Evolutionary conservation across 1,140 invertebrate species (phyloP).

Genomic region (Brachionus plicatilis): DNA sequence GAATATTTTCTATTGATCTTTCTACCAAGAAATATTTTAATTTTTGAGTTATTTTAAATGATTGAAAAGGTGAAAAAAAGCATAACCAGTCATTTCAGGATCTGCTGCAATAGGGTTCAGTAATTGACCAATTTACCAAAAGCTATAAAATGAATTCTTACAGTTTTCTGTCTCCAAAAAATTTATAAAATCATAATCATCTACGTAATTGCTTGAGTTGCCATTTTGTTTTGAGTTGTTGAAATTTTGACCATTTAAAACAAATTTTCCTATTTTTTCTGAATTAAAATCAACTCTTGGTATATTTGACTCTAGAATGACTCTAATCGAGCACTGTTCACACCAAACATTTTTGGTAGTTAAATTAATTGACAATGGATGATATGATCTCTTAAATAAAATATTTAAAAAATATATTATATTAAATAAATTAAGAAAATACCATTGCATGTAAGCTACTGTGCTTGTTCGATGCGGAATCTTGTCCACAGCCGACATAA

Average conservation of each 20-base stretch:
- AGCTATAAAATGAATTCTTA: neutral
- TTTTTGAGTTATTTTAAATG: no score
- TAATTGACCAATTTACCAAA: no score
- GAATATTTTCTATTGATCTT: no score
- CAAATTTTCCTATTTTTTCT: neutral
- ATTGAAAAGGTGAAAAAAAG: no score
- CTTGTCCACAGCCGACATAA: conserved; percentile 34
- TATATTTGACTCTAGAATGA: conserved; percentile 6
- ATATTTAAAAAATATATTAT: neutral
- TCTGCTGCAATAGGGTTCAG: no score
- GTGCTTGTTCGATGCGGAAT: neutral
- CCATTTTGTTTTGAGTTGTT: no score
- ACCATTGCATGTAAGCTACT: conserved; percentile 24
- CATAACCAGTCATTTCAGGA: no score
- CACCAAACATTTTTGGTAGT: conserved; percentile 39
- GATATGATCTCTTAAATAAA: conserved; percentile 22
- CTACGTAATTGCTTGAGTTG: neutral
- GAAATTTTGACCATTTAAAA: neutral
- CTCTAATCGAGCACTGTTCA: neutral
- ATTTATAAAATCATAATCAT: conserved; percentile 5
- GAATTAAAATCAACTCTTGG: neutral
- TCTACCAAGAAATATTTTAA: no score
- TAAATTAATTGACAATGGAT: conserved; percentile 37
- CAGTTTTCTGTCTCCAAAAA: conserved; percentile 26
- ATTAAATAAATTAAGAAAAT: neutral